phyloP scores from a whole-genome alignment of 2,888 invertebrate species.

The Alitta virens region DNA sequence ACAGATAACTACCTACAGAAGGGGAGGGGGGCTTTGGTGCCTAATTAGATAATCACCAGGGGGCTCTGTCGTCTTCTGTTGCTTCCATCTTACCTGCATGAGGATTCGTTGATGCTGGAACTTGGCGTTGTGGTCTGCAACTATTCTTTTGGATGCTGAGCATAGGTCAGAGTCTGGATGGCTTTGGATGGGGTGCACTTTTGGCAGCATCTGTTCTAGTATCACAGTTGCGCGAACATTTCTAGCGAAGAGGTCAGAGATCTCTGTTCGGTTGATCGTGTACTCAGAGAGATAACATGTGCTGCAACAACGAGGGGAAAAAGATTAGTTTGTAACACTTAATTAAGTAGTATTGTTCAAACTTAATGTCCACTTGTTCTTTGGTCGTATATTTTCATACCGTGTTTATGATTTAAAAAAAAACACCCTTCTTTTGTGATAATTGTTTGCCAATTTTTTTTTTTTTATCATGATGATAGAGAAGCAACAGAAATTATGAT shows the following conservation, averaged over 20 bases:
- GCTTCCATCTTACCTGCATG: slow-evolving; percentile 29
- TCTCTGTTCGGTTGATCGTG: slow-evolving; percentile 4
- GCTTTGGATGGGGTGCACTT: slow-evolving; percentile 31
- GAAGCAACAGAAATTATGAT: no score
- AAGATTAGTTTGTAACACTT: background rate
- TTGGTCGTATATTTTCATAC: no score
- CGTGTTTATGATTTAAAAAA: no score
- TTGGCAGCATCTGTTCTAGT: slow-evolving; percentile 1
- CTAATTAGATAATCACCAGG: no score
- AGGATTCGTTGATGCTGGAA: slow-evolving; percentile 26
- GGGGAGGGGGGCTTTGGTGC: no score
- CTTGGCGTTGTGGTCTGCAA: slow-evolving; percentile 21
- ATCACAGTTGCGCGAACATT: slow-evolving; percentile 8
- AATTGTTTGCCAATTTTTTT: no score
- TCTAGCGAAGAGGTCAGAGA: slow-evolving; percentile 1
- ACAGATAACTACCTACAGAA: no score
- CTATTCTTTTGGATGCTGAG: slow-evolving; percentile 23
- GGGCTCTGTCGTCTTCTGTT: background rate
- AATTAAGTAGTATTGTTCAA: background rate
- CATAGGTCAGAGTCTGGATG: slow-evolving; percentile 30
- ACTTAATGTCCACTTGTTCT: no score
- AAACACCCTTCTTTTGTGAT: no score
- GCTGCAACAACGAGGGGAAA: background rate
- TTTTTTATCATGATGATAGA: no score
- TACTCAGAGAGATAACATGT: slow-evolving; percentile 5